These are phyloP conservation scores for Tautogolabrus adspersus DNA, from an alignment of 2,113 vertebrate species.

Conservation along the genomic window DNA sequence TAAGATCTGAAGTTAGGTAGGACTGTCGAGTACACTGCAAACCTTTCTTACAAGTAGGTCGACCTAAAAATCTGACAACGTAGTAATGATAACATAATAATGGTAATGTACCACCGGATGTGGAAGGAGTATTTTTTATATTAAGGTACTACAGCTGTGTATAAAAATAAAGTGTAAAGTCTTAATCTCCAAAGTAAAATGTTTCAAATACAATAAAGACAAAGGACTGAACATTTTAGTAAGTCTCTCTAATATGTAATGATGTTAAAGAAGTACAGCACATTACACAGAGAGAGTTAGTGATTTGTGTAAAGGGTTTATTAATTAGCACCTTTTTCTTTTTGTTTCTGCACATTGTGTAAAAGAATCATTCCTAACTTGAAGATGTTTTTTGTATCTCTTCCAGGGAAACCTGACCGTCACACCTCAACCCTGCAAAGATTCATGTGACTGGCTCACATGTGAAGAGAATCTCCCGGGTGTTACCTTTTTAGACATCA, in stretches of 20 bases:
- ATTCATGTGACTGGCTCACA: slow-evolving; percentile 96
- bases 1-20: not conserved
- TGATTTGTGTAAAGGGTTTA: no score
- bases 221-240: no score
- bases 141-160: no score
- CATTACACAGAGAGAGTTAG: no score
- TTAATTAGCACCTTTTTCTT: fast-evolving
- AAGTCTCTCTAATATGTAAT: no score
- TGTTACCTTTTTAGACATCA: slow-evolving; percentile 91
- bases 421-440: slow-evolving; percentile 87
- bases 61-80: not conserved
- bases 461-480: slow-evolving; percentile 85
- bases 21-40: not conserved
- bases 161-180: no score
- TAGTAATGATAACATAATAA: not conserved
- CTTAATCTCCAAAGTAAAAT: no score
- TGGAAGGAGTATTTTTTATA: not conserved
- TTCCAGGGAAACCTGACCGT: slow-evolving; percentile 86
- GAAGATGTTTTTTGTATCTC: slow-evolving; percentile 43
- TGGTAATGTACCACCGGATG: not conserved
- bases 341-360: not conserved
- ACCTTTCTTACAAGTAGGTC: no score
- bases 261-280: no score
- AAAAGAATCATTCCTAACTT: not conserved
- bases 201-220: no score